Conservation (phyloP, 1,140 invertebrate species). For the Leptinotarsa lineolata region DNA sequence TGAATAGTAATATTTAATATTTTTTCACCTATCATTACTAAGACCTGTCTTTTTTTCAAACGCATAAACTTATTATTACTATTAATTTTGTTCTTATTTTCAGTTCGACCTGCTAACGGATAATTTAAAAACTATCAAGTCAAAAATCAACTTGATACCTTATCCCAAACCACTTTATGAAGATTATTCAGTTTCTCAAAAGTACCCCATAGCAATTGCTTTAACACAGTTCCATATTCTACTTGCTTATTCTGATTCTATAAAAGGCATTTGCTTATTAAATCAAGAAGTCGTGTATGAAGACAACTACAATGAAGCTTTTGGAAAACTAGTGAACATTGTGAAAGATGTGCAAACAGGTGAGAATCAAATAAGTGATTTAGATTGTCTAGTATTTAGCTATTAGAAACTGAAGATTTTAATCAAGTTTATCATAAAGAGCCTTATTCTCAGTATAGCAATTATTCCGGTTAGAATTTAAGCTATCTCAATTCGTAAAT, state of each 20-base stretch:
- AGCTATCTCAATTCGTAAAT: no score
- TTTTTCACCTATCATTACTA: no score
- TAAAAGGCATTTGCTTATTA: constrained; percentile 83
- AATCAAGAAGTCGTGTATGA: constrained; percentile 88
- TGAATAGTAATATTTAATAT: no score
- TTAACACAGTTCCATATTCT: constrained; percentile 91
- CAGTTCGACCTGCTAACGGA: constrained; percentile 32
- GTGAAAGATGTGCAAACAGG: constrained; percentile 80
- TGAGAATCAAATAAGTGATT: constrained; percentile 13
- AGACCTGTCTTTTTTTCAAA: no score
- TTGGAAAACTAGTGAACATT: constrained; percentile 81
- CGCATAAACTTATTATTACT: not conserved
- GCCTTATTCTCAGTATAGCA: no score
- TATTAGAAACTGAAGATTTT: no score
- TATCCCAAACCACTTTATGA: constrained; percentile 51
- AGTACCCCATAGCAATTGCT: constrained; percentile 75
- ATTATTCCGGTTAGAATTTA: no score
- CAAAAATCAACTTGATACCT: constrained; percentile 37
- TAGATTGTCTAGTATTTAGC: no score
- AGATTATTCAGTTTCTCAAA: constrained; percentile 49
- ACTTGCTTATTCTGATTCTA: constrained; percentile 79
- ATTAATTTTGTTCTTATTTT: not conserved
- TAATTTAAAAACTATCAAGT: constrained; percentile 37
- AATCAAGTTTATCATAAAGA: no score
- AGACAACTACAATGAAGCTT: constrained; percentile 79